Base-by-base conservation (phyloP, 1,140 invertebrate species). In the Drosophila nikananu region DNA sequence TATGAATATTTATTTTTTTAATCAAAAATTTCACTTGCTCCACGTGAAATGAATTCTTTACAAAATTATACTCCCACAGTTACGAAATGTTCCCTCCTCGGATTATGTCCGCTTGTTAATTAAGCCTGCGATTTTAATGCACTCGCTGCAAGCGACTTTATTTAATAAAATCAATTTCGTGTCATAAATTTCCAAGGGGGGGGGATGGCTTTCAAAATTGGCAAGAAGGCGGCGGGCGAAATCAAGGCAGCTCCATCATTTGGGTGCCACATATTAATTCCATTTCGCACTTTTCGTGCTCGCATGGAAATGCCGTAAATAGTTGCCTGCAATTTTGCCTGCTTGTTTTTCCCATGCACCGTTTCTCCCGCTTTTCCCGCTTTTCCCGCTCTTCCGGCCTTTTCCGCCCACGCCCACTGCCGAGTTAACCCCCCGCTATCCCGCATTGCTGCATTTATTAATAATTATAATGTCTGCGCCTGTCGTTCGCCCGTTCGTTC, bases 251-350 rank as follows among this genome's bases (percentile, higher is more conserved):
- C 81, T 89, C 75, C 78, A 62, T 77, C 65, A 74, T 64, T 66
- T 58, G 86, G 86, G 86, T 90, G 86, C 86, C 78, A 89, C 86
- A 89, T 89, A 89, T 89, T 89, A 89, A 89, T 89, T 89, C 86
- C 86, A 86, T 82, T 89, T 89, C 86, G 86, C 86, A 90, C 84
- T 81, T 59, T 46, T 68, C 54, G 76, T 72, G 51, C 68, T 71
- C 49, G 52, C 65, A 66, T 67, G 84, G 61, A 89, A 87, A 89
- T 89, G 86, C 86, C 86, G 64, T 89, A 89, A 89, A 89, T 89
- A 89, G 86, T 89, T 89, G 80, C 21, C 35, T 9, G 52, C 32
- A 32, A 55, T 37, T 55, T 57, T 66, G 80, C 39, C 65, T 55
- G 71, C 51, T 52, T 64, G 58, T 37, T 39, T 49, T 44, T 17